phyloP scores from a whole-genome alignment of 2,113 vertebrate species.

The Dicentrarchus labrax region DNA sequence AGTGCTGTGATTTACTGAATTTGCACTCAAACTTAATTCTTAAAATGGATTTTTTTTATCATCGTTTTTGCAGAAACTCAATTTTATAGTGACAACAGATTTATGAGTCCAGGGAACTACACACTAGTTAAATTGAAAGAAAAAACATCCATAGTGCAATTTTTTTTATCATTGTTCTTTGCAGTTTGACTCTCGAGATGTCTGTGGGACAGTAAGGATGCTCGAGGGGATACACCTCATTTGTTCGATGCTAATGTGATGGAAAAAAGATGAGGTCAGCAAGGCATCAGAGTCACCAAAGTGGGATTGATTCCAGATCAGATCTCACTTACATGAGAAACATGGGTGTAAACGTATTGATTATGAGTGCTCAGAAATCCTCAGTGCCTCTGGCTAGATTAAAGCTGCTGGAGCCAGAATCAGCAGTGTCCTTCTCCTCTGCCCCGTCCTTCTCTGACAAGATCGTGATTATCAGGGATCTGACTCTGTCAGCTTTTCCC shows the following conservation, averaged over 20 bases:
- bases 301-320: constrained; percentile 79
- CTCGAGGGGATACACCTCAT: constrained; percentile 57
- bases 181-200: constrained; percentile 36
- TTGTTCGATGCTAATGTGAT: constrained; percentile 77
- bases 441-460: constrained; percentile 69
- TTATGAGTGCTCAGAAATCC: constrained; percentile 69
- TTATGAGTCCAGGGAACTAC: constrained; percentile 38
- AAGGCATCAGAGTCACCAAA: constrained; percentile 62
- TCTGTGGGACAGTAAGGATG: constrained; percentile 21
- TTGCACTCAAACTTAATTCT: constrained; percentile 31
- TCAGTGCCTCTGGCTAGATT: constrained; percentile 61
- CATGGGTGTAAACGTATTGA: constrained; percentile 76
- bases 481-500: constrained; percentile 72
- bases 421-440: constrained; percentile 68
- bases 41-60: constrained; percentile 26
- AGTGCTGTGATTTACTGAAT: constrained; percentile 6
- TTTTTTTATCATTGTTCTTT: constrained; percentile 33
- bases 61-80: constrained; percentile 45
- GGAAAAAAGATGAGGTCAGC: constrained; percentile 76
- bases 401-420: constrained; percentile 56
- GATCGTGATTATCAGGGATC: constrained; percentile 68
- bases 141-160: constrained; percentile 24
- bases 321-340: constrained; percentile 80
- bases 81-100: constrained; percentile 44
- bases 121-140: constrained; percentile 24